Conservation (phyloP, 1,140 invertebrate genomes). For the Drosophila nasuta region DNA sequence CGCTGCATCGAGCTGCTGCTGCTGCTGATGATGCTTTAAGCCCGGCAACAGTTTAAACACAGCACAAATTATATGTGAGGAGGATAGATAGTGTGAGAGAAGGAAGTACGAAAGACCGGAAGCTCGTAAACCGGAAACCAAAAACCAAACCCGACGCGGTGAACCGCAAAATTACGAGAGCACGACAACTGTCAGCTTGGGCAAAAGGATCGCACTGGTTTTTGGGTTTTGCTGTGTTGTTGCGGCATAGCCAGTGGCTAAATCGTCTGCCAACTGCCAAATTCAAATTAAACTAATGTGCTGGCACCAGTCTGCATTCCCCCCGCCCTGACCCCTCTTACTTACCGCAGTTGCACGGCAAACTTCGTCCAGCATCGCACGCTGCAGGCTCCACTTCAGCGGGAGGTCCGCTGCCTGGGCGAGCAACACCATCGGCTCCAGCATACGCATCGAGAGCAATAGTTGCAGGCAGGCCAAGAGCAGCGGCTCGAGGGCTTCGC, state of each 20-base stretch:
- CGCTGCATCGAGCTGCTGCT: slow-evolving; percentile 35
- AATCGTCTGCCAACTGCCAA: slow-evolving; percentile 52
- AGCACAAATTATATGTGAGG: not conserved
- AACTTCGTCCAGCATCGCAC: slow-evolving; percentile 65
- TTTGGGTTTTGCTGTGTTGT: not conserved
- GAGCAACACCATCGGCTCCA: slow-evolving; percentile 67
- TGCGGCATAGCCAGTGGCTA: slow-evolving; percentile 24
- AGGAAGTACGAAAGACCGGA: not conserved
- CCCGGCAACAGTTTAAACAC: slow-evolving; percentile 47
- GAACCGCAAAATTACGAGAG: slow-evolving; percentile 77
- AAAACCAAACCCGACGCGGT: slow-evolving; percentile 60
- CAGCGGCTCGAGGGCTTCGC: slow-evolving; percentile 52
- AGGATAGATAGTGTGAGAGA: slow-evolving; percentile 10
- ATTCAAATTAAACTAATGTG: slow-evolving; percentile 80
- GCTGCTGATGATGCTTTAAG: slow-evolving; percentile 49
- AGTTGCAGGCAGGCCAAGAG: slow-evolving; percentile 68
- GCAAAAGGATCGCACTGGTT: slow-evolving; percentile 33
- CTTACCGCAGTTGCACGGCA: slow-evolving; percentile 62
- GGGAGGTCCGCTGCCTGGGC: slow-evolving; percentile 62
- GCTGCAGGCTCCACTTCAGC: slow-evolving; percentile 60
- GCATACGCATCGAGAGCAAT: slow-evolving; percentile 68
- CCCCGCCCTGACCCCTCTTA: slow-evolving; percentile 13
- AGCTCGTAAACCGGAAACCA: slow-evolving; percentile 34
- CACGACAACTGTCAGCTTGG: slow-evolving; percentile 65
- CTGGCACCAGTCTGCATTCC: not conserved